Conservation (phyloP, 2,888 invertebrate genomes). For the Leucophora obtusa region DNA sequence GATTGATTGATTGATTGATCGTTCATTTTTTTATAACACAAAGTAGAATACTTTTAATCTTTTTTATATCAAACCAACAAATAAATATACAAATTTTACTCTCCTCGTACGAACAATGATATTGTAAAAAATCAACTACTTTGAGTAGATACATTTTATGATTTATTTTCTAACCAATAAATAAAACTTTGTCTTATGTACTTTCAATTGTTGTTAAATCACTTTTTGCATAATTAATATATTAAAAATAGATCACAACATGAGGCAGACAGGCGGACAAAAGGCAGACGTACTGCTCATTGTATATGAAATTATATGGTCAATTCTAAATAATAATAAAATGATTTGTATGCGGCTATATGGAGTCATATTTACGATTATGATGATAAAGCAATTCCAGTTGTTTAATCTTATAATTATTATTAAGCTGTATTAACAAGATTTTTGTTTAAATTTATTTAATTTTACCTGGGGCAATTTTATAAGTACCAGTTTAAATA, state of each 20-base stretch:
- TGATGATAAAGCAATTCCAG: constrained; percentile 21
- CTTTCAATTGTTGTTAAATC: constrained; percentile 42
- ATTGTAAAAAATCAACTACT: neutral
- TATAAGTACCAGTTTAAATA: constrained; percentile 1
- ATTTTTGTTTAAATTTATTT: neutral
- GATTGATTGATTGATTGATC: constrained; percentile 42
- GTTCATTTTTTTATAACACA: constrained; percentile 38
- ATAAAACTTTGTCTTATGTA: constrained; percentile 41
- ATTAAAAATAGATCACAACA: constrained; percentile 12
- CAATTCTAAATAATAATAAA: too few species aligned
- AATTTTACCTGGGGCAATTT: neutral
- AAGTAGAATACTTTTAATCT: constrained; percentile 13
- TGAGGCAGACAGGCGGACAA: constrained; percentile 7
- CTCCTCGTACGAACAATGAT: neutral
- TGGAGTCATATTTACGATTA: neutral
- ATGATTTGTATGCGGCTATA: constrained; percentile 17
- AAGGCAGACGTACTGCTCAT: neutral
- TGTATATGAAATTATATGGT: constrained; percentile 7
- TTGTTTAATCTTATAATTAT: neutral
- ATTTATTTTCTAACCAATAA: constrained; percentile 51
- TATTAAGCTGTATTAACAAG: neutral
- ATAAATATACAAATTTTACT: too few species aligned
- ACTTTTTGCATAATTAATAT: constrained; percentile 33
- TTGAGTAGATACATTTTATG: constrained; percentile 16
- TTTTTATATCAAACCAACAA: too few species aligned